These are phyloP conservation scores for Spilogale gracilis DNA, from an alignment of 2,113 vertebrate species.

Conservation along the genomic window DNA sequence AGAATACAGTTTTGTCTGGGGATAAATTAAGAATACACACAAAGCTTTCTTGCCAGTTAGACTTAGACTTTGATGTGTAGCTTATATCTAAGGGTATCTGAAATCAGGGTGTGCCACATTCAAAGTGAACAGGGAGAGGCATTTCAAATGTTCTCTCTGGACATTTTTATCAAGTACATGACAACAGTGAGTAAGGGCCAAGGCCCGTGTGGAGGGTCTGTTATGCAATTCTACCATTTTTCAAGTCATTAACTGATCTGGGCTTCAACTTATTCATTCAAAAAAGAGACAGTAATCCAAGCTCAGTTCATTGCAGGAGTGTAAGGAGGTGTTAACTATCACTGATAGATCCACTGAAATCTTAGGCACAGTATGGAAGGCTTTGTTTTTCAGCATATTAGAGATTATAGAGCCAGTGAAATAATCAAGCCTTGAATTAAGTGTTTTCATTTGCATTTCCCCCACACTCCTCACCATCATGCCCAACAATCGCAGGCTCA, in stretches of 20 bases:
- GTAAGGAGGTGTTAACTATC: neutral
- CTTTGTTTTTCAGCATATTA: neutral
- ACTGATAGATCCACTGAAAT: neutral
- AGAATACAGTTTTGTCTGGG: neutral
- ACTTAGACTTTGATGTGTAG: neutral
- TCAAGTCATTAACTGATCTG: neutral
- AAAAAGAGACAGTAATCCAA: neutral
- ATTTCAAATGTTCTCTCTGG: neutral
- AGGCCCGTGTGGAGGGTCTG: neutral
- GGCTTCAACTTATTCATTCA: neutral
- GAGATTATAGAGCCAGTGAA: neutral
- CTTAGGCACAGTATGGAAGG: neutral
- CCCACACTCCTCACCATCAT: too few relatives aligned
- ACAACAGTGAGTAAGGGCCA: neutral
- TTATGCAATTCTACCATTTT: neutral
- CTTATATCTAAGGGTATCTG: neutral
- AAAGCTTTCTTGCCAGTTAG: neutral
- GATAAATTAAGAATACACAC: neutral
- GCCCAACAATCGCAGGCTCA: neutral
- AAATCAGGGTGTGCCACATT: neutral
- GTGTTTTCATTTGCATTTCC: neutral
- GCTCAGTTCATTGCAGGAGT: neutral
- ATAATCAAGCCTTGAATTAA: neutral
- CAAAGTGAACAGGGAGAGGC: neutral
- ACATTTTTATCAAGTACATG: neutral